Evolutionary conservation across 2,113 vertebrate species (phyloP).

Genomic region (Chionis minor): DNA sequence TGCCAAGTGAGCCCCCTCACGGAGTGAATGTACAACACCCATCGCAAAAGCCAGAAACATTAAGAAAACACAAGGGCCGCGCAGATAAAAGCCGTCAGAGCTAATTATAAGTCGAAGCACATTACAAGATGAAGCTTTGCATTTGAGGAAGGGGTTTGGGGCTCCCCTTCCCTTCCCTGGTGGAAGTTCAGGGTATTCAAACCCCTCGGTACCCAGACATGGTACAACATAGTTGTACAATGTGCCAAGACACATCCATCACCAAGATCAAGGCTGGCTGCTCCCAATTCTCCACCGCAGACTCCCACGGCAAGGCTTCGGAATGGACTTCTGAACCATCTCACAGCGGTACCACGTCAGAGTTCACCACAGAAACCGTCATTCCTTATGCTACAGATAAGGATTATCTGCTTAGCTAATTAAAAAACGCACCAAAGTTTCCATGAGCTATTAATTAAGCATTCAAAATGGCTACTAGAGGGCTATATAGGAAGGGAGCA

Average conservation of each 20-base stretch:
- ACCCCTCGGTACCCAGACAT: neutral
- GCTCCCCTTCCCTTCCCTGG: neutral
- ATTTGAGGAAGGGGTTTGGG: neutral
- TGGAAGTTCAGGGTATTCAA: neutral
- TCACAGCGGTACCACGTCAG: rapidly evolving
- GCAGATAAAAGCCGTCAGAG: neutral
- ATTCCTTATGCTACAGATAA: conserved; percentile 30
- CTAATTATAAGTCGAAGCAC: neutral
- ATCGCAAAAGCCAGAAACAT: neutral
- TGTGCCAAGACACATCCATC: neutral
- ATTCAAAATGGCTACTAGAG: conserved; percentile 44
- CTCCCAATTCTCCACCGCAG: neutral
- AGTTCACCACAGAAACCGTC: neutral
- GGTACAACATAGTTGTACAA: rapidly evolving
- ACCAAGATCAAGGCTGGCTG: neutral
- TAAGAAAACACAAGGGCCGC: rapidly evolving
- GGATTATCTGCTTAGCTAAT: conserved; percentile 34
- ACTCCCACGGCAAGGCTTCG: neutral
- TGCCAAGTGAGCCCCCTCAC: neutral
- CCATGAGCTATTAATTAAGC: conserved; percentile 32
- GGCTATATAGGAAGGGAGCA: conserved; percentile 53
- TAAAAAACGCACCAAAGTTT: conserved; percentile 63
- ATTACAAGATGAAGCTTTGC: neutral
- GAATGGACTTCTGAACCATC: neutral
- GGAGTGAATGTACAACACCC: neutral